Base-by-base conservation (phyloP, 2,888 invertebrate genomes). In the Conus canariensis region DNA sequence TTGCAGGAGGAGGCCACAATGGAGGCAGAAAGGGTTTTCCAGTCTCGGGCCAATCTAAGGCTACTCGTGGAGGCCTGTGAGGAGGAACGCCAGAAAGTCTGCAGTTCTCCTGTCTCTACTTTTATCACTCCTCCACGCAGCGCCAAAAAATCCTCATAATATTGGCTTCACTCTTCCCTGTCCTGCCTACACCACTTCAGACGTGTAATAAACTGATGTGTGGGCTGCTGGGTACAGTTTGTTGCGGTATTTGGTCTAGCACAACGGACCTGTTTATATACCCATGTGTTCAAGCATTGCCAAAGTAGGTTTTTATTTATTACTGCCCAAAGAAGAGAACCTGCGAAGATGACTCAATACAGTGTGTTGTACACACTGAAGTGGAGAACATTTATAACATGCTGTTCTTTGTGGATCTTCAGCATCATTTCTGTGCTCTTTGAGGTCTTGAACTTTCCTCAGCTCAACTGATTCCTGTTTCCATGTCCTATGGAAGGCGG, bases 61-160 rank as follows among this genome's bases (percentile, higher is more conserved):
- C 6, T 67, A 9, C 86, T 86, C 45, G 22, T 22, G 6, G 45
- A 67, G 19, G 67, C 67, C 19, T 19, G 56, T 22, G 60, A 59
- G 14, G 19, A 25, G 25, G 59, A 85, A 10, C n/a, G 25, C 16
- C 59, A n/a, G 14, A 22, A 60, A 19, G n/a, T 9, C 56, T n/a
- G n/a, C 25, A 10, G n/a, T 58, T 22, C 58, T 25, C 85, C 85
- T 19, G 19, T 8, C 45, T 67, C 67, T 1, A 45, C 19, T 30
- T 86, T 67, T 30, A 67, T 86, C 86, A 86, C 67, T 8, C 64
- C 86, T 0, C 86, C 86, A 6, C 86, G 67, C 67, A 86, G 86
- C 86, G 30, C 30, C 16, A 86, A 45, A 9, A 86, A 86, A 45
- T 30, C 77, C 30, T 80, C 25, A 30, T 30, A 10, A 22, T 74